Conservation (phyloP, 2,888 invertebrate species). For the Eucera pruinosa region DNA sequence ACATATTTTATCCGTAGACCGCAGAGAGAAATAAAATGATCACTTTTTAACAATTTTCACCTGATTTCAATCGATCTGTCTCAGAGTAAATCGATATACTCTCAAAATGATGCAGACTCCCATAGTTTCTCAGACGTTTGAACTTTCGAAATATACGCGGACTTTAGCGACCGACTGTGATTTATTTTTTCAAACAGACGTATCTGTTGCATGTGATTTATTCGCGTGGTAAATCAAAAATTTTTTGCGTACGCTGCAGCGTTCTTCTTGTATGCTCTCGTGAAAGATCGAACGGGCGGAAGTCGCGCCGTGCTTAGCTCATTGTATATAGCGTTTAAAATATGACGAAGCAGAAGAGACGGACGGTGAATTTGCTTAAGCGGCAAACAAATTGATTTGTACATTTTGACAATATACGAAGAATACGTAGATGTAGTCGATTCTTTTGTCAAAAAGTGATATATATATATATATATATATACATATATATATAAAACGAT, state of each 20-base stretch:
- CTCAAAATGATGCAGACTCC: no score
- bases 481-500: no score
- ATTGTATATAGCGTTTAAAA: constrained; percentile 61
- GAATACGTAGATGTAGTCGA: constrained; percentile 36
- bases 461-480: no score
- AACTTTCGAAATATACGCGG: no score
- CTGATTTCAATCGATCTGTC: no score
- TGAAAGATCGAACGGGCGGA: constrained; percentile 40
- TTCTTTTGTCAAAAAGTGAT: constrained; percentile 56
- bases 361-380: constrained; percentile 48
- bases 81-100: no score
- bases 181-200: constrained; percentile 19
- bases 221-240: constrained; percentile 1
- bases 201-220: constrained; percentile 39
- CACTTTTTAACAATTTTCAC: no score
- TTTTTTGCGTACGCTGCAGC: constrained; percentile 27
- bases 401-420: constrained; percentile 63
- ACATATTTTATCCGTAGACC: no score
- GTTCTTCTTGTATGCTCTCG: constrained; percentile 61
- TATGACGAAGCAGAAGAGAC: constrained; percentile 38
- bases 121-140: no score
- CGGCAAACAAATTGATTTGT: constrained; percentile 55
- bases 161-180: no score
- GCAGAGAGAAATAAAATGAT: no score
- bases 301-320: constrained; percentile 43